phyloP scores from a whole-genome alignment of 2,113 vertebrate genomes.

The Crocuta crocuta region DNA sequence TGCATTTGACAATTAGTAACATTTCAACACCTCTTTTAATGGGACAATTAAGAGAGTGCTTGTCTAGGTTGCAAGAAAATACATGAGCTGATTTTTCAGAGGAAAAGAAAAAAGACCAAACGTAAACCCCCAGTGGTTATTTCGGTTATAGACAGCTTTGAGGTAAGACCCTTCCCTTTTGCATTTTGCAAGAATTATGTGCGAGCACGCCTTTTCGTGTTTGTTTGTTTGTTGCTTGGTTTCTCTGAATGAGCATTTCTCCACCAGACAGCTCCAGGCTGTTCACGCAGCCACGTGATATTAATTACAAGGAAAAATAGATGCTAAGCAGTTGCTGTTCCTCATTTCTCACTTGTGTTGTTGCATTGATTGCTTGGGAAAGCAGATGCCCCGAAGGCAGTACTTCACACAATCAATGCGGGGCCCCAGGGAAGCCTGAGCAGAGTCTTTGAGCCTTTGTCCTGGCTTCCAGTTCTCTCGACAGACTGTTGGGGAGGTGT shows the following conservation, averaged over 20 bases:
- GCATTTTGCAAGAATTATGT: slow-evolving; percentile 59
- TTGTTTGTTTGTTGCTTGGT: slow-evolving; percentile 68
- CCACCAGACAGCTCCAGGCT: not conserved
- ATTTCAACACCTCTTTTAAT: slow-evolving; percentile 90
- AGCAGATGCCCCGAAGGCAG: slow-evolving; percentile 61
- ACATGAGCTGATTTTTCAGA: slow-evolving; percentile 81
- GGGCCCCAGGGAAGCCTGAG: not conserved
- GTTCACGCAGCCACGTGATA: not conserved
- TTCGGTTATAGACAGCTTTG: slow-evolving; percentile 60
- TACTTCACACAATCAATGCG: not conserved
- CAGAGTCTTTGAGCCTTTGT: slow-evolving; percentile 26
- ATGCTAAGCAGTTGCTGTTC: slow-evolving; percentile 72
- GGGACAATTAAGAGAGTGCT: slow-evolving; percentile 86
- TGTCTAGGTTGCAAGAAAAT: slow-evolving; percentile 83
- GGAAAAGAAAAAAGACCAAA: slow-evolving; percentile 66
- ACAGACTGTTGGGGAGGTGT: not conserved
- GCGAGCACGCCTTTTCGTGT: slow-evolving; percentile 2
- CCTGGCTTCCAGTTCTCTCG: not conserved
- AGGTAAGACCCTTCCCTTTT: not conserved
- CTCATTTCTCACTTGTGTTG: slow-evolving; percentile 38
- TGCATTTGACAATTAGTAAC: slow-evolving; percentile 90
- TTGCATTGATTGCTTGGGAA: slow-evolving; percentile 61
- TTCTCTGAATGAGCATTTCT: slow-evolving; percentile 65
- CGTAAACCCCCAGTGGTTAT: slow-evolving; percentile 40
- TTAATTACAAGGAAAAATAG: slow-evolving; percentile 76